Base-by-base conservation (phyloP, 2,797 vertebrate species). In the Alca torda region DNA sequence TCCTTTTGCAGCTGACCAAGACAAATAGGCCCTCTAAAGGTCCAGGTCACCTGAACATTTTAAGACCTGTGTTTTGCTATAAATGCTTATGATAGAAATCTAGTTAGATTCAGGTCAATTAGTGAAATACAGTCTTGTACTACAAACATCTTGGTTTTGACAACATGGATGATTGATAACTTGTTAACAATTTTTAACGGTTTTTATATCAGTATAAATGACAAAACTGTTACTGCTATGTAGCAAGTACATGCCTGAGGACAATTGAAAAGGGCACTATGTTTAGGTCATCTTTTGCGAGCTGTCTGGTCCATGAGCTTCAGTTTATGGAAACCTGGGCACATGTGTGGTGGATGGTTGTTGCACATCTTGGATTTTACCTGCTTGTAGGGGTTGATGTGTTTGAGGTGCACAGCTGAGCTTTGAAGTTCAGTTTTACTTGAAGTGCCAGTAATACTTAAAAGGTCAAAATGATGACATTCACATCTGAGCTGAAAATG, bases 311-410 rank as follows among this genome's bases (percentile, higher is more conserved):
- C 25, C 25, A 30, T 76, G 21, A 70, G 7, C 33, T 76, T 37
- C 11, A 3, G 4, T 63, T 53, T 59, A 28, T 28, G 17, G 33
- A 91, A 88, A 76, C 13, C 9, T 51, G 18, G 45, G 10, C 13
- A 12, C 0, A 1, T 23, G 16, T n/a, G 30, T 50, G 21, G 2
- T 45, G 13, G 20, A 54, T 5, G 1, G 20, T 21, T 79, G 24
- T 41, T 65, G 13, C 10, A 48, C 3, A 24, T 11, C 17, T 54
- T 65, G 63, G 39, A 65, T 84, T 74, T 60, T 50, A 70, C 11
- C 33, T 65, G 50, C 30, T 79, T 30, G 5, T 1, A 16, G 18
- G 3, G 3, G 5, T 13, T 6, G 3, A 43, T 43, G 5, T 50
- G 13, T 39, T 39, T 72, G n/a, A 61, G 26, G 51, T 41, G 16